Conservation (phyloP, 2,888 invertebrate species). For the Spatulosminthurus flaviceps region DNA sequence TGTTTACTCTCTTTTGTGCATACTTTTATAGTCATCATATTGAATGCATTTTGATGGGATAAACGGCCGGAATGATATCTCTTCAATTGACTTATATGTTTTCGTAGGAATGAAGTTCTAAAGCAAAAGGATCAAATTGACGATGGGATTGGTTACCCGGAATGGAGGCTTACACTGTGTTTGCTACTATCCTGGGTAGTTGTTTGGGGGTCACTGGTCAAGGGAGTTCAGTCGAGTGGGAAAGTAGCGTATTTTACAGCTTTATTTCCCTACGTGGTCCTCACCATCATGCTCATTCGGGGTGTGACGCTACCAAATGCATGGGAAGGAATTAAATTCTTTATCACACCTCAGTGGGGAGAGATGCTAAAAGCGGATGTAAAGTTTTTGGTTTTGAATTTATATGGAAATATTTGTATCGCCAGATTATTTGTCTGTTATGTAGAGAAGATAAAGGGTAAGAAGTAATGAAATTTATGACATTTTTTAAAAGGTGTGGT, state of each 20-base stretch:
- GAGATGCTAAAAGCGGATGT: constrained; percentile 77
- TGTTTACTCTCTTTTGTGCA: too few species aligned
- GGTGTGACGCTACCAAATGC: constrained; percentile 74
- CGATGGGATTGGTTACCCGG: constrained; percentile 63
- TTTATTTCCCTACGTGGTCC: constrained; percentile 81
- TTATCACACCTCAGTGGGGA: constrained; percentile 81
- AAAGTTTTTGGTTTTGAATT: constrained; percentile 59
- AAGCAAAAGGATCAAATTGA: constrained; percentile 68
- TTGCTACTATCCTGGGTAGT: constrained; percentile 76
- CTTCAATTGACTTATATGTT: too few species aligned
- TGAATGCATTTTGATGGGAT: too few species aligned
- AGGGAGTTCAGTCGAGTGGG: constrained; percentile 71
- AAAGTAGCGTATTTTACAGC: constrained; percentile 91
- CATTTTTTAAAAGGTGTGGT: too few species aligned
- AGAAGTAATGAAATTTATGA: too few species aligned
- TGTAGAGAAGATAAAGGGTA: too few species aligned
- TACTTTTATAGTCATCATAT: too few species aligned
- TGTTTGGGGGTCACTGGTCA: constrained; percentile 76
- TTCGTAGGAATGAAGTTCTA: constrained; percentile 69
- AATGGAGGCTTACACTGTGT: constrained; percentile 65
- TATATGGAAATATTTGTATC: too few species aligned
- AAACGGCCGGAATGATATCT: too few species aligned
- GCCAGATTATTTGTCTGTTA: too few species aligned
- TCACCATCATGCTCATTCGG: constrained; percentile 76
- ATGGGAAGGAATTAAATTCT: constrained; percentile 78